Conservation (phyloP, 2,888 invertebrate genomes). For the Zaprionus lineosus region DNA sequence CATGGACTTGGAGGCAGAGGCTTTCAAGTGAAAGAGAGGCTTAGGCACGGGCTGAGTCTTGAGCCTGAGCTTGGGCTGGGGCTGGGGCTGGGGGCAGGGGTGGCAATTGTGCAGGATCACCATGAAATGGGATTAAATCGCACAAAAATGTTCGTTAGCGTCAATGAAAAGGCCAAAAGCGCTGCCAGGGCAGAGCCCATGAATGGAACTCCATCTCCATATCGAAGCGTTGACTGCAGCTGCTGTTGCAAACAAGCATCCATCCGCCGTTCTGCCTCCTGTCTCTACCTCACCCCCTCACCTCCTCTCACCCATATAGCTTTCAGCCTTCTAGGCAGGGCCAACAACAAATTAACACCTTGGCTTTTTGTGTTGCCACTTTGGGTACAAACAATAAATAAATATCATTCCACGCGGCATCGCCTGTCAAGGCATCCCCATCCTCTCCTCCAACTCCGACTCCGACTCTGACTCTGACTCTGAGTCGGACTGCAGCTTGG, state of each 20-base stretch:
- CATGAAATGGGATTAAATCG: slow-evolving; percentile 83
- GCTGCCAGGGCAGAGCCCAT: slow-evolving; percentile 39
- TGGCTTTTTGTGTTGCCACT: slow-evolving; percentile 76
- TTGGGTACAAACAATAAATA: slow-evolving; percentile 80
- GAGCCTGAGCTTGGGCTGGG: slow-evolving; percentile 33
- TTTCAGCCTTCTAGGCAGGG: slow-evolving; percentile 26
- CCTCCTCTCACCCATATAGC: too few species aligned
- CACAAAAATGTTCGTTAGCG: slow-evolving; percentile 80
- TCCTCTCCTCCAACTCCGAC: too few species aligned
- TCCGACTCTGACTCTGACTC: too few species aligned
- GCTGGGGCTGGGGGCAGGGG: slow-evolving; percentile 33
- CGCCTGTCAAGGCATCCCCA: slow-evolving; percentile 62
- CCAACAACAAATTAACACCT: slow-evolving; percentile 81
- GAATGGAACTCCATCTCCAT: slow-evolving; percentile 67
- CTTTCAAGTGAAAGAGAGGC: slow-evolving; percentile 12
- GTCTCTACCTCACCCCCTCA: too few species aligned
- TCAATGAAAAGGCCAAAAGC: slow-evolving; percentile 76
- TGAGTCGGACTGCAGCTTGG: too few species aligned
- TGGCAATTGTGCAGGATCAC: slow-evolving; percentile 77
- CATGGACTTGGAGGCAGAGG: slow-evolving; percentile 14
- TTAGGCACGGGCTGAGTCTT: slow-evolving; percentile 20
- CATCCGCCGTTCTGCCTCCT: slow-evolving; percentile 26
- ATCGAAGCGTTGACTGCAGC: slow-evolving; percentile 27
- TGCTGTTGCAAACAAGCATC: slow-evolving; percentile 41
- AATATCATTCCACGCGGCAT: slow-evolving; percentile 70